phyloP scores from a whole-genome alignment of 1,140 invertebrate genomes.

The Drosophila leontia region DNA sequence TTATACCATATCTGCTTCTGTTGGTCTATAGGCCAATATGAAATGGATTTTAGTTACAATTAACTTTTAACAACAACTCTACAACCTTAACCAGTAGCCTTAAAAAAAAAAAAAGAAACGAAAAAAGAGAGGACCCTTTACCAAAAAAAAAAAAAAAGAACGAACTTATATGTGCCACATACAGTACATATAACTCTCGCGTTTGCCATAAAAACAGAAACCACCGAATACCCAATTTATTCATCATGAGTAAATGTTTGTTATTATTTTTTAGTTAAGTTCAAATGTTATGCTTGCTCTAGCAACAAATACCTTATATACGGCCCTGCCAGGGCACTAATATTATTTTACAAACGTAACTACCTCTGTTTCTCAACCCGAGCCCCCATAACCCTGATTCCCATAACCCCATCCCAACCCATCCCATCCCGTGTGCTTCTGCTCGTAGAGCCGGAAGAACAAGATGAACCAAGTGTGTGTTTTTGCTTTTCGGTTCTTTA shows the following conservation, averaged over 20 bases:
- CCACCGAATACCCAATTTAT: constrained; percentile 55
- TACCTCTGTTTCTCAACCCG: constrained; percentile 33
- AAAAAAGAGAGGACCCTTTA: constrained; percentile 81
- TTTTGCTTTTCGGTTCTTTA: constrained; percentile 43
- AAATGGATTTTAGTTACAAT: constrained; percentile 70
- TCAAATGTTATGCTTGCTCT: constrained; percentile 71
- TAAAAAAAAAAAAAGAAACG: constrained; percentile 41
- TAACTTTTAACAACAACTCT: constrained; percentile 58
- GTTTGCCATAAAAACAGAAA: constrained; percentile 54
- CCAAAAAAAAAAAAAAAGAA: constrained; percentile 42
- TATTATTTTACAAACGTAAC: constrained; percentile 46
- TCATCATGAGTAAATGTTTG: constrained; percentile 57
- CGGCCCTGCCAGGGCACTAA: constrained; percentile 36
- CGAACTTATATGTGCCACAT: constrained; percentile 37
- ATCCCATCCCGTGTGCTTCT: constrained; percentile 38
- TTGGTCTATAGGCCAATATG: constrained; percentile 49
- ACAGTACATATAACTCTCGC: constrained; percentile 50
- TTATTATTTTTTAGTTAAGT: constrained; percentile 48
- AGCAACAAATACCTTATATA: constrained; percentile 67
- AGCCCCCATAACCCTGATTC: not conserved
- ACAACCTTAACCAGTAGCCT: constrained; percentile 55
- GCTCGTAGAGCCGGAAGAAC: constrained; percentile 42
- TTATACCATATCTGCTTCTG: constrained; percentile 50
- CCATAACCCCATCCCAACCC: not conserved
- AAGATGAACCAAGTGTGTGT: constrained; percentile 65